Evolutionary conservation across 2,888 invertebrate genomes (phyloP).

Genomic region (Muschampia plurimacula): DNA sequence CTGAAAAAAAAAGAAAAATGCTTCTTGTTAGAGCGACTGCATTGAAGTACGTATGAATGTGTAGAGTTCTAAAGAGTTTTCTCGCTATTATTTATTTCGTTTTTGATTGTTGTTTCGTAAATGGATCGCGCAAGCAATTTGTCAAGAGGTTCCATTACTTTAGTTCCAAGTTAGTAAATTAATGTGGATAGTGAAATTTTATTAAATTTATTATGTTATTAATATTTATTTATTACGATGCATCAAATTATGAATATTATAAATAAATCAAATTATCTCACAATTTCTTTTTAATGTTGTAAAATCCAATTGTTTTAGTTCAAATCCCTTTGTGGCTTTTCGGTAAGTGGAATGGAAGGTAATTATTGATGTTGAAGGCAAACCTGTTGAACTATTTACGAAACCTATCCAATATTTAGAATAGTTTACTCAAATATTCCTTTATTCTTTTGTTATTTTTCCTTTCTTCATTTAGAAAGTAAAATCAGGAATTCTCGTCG

Average conservation of each 20-base stretch:
- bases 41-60: slow-evolving; percentile 11
- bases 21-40: slow-evolving; percentile 28
- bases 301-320: background rate
- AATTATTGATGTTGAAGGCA: background rate
- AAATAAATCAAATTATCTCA: background rate
- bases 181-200: too few species aligned
- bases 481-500: too few species aligned
- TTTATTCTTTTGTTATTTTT: background rate
- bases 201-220: background rate
- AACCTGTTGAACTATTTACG: background rate
- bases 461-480: too few species aligned
- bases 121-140: slow-evolving; percentile 5
- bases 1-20: slow-evolving; percentile 32
- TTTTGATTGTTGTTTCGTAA: slow-evolving; percentile 12
- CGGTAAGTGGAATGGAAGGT: background rate
- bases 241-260: too few species aligned
- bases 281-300: background rate
- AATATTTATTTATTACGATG: background rate
- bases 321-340: background rate
- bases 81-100: slow-evolving; percentile 24
- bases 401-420: background rate
- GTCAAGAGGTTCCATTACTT: background rate
- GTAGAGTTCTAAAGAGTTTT: slow-evolving; percentile 17
- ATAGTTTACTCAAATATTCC: background rate
- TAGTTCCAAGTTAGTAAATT: too few species aligned